A percentile compares a stretch with the other conserved stretches of the same genome.
Evolutionary conservation across 2,113 vertebrate genomes (phyloP).

Genomic region (Stictonetta naevosa): DNA sequence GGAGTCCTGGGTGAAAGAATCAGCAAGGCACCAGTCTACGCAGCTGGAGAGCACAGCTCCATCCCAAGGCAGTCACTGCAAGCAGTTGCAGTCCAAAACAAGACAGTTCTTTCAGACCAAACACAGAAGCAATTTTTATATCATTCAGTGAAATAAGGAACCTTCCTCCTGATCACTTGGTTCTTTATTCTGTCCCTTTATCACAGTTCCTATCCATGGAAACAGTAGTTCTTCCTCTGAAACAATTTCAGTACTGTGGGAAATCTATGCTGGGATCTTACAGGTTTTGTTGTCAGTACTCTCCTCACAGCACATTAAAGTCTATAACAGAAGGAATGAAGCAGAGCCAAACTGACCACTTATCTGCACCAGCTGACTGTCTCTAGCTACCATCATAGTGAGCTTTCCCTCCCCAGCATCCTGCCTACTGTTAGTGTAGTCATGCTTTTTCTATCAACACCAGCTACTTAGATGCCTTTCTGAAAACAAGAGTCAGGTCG

Average conservation of each 20-base stretch:
- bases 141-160: background rate
- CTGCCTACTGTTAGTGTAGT: background rate
- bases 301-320: background rate
- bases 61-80: background rate
- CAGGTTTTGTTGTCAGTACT: background rate
- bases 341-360: background rate
- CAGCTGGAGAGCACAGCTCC: background rate
- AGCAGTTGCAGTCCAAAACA: background rate
- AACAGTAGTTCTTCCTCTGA: background rate
- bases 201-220: background rate
- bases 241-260: background rate
- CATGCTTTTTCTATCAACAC: background rate
- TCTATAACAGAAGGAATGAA: slow-evolving; percentile 13
- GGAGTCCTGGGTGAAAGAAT: background rate
- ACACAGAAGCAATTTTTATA: background rate
- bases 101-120: background rate
- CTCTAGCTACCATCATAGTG: background rate
- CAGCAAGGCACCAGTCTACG: background rate
- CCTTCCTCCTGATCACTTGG: background rate
- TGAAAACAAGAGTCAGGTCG: background rate
- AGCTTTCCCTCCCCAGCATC: background rate
- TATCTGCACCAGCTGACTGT: background rate
- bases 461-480: background rate
- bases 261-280: background rate
- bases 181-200: slow-evolving; percentile 2